Evolutionary conservation across 2,113 vertebrate genomes (phyloP).

Genomic region (Syngnathus typhle): DNA sequence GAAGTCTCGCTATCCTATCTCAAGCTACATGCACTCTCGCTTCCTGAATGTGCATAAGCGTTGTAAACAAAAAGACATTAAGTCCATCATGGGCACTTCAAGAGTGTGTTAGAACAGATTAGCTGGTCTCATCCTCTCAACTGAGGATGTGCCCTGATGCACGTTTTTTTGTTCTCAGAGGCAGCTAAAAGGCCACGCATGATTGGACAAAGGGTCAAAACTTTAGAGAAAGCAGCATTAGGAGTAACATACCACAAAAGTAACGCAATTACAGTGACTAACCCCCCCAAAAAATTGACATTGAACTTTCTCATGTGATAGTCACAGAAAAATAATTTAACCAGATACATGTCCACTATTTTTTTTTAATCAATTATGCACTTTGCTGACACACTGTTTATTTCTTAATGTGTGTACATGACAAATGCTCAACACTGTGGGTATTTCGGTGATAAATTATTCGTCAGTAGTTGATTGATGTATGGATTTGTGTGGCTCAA

Average conservation of each 20-base stretch:
- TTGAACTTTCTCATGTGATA: not conserved
- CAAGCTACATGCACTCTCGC: conserved; percentile 15
- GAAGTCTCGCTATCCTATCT: not conserved
- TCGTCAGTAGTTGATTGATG: no score
- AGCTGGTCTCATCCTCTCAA: conserved; percentile 31
- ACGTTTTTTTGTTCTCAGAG: conserved; percentile 34
- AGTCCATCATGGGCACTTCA: conserved; percentile 32
- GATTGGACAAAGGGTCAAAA: conserved; percentile 37
- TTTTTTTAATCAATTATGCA: not conserved
- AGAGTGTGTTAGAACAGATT: conserved; percentile 54
- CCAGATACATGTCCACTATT: not conserved
- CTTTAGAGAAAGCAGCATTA: conserved; percentile 7
- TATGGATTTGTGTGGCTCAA: conserved; percentile 25
- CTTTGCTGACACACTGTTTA: not conserved
- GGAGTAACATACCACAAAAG: not conserved
- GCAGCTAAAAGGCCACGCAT: conserved; percentile 33
- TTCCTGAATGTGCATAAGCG: conserved; percentile 42
- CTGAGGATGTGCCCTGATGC: conserved; percentile 42
- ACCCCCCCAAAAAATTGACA: not conserved
- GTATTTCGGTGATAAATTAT: not conserved
- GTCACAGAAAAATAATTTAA: not conserved
- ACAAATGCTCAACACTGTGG: no score
- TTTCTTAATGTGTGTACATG: not conserved
- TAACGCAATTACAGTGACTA: not conserved
- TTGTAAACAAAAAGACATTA: conserved; percentile 57